Conservation (phyloP, 2,888 invertebrate species). For the Quadriops clusia region DNA sequence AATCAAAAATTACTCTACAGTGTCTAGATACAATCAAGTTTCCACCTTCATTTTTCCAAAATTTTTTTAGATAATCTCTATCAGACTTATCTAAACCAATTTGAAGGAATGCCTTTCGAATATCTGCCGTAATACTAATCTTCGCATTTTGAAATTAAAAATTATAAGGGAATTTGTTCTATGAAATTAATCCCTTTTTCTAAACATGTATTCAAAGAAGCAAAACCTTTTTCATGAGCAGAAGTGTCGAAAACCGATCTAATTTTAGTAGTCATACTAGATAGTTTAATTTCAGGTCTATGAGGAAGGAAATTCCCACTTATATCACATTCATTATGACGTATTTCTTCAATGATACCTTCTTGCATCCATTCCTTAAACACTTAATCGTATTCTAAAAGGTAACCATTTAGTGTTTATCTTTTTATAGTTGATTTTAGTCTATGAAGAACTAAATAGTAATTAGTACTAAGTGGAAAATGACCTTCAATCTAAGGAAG, state of each 20-base stretch:
- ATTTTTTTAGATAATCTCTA: slow-evolving; percentile 15
- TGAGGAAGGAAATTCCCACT: slow-evolving; percentile 1
- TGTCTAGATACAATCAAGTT: slow-evolving; percentile 14
- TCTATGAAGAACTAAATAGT: slow-evolving; percentile 13
- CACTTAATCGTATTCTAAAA: slow-evolving; percentile 15
- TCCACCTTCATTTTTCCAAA: slow-evolving; percentile 16
- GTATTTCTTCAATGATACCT: too few species aligned
- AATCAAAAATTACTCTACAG: slow-evolving; percentile 19
- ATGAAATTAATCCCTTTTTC: too few species aligned
- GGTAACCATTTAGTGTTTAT: slow-evolving; percentile 8
- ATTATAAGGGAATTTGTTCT: too few species aligned
- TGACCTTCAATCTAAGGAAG: slow-evolving; percentile 20
- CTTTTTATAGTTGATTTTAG: slow-evolving; percentile 10
- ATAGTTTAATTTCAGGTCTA: slow-evolving; percentile 9
- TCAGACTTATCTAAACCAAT: too few species aligned
- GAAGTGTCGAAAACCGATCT: slow-evolving; percentile 20
- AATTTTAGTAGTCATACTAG: slow-evolving; percentile 15
- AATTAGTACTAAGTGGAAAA: slow-evolving; percentile 16
- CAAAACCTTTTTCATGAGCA: slow-evolving; percentile 10
- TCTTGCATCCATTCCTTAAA: slow-evolving; percentile 19
- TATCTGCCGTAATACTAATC: slow-evolving; percentile 10
- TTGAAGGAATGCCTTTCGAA: too few species aligned
- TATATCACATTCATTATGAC: too few species aligned
- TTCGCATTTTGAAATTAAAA: background rate
- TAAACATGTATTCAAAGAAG: too few species aligned